Percentiles rank a stretch among this genome's conserved stretches.
Conservation (phyloP, 1,140 invertebrate species). For the Antheraea pernyi region DNA sequence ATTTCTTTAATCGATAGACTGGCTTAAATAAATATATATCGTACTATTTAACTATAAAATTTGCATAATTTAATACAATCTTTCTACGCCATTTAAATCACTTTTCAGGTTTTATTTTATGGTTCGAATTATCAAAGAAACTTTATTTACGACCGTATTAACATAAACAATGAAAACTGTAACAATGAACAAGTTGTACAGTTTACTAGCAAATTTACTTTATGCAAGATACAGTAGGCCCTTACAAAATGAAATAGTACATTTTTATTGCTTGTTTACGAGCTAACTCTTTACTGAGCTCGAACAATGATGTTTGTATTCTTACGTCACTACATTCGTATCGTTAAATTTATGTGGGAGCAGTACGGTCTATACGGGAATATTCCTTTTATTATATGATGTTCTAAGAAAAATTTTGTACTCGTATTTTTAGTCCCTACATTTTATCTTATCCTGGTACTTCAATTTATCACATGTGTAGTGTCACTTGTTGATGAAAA, state of each 20-base stretch:
- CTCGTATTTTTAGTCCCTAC: background rate
- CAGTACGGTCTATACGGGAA: background rate
- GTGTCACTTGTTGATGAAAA: no score
- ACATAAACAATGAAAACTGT: slow-evolving; percentile 42
- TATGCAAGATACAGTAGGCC: slow-evolving; percentile 27
- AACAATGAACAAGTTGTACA: slow-evolving; percentile 44
- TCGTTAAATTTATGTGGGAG: slow-evolving; percentile 23
- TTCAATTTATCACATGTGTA: no score
- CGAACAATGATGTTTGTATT: slow-evolving; percentile 44
- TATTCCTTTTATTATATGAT: background rate
- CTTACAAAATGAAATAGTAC: slow-evolving; percentile 39
- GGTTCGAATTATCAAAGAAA: no score
- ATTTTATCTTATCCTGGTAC: background rate
- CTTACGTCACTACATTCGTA: slow-evolving; percentile 33
- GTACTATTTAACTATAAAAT: no score
- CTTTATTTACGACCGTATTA: no score
- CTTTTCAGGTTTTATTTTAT: no score
- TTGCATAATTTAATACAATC: no score
- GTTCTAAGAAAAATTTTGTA: no score
- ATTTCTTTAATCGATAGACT: no score
- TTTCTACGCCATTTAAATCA: no score
- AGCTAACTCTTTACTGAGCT: slow-evolving; percentile 55
- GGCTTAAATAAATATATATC: no score
- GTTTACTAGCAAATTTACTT: slow-evolving; percentile 39
- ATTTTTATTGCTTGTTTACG: slow-evolving; percentile 60